A percentile compares a stretch with the other conserved stretches of the same genome.
These are phyloP conservation scores for Centrocercus urophasianus DNA, from an alignment of 2,113 vertebrate species.

Conservation along the genomic window DNA sequence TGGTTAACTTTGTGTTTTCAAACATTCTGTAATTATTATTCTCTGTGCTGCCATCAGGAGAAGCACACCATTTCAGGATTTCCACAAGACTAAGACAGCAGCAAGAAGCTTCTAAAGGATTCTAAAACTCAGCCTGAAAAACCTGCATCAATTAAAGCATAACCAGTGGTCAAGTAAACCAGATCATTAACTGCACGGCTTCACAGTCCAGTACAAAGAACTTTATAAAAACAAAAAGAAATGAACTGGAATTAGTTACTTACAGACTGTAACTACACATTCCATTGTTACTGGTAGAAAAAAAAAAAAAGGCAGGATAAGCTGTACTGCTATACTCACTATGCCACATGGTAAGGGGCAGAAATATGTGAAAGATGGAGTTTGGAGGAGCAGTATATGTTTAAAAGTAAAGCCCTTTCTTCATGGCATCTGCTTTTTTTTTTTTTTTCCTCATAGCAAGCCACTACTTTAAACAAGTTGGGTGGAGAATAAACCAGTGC, in stretches of 20 bases:
- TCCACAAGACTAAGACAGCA: not conserved
- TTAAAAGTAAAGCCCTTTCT: not conserved
- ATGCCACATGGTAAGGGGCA: not conserved
- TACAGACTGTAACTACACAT: not conserved
- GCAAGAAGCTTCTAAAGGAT: not conserved
- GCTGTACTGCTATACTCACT: not conserved
- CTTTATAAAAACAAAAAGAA: not conserved
- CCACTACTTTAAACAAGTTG: not conserved
- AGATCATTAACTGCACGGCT: not conserved
- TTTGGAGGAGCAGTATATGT: not conserved
- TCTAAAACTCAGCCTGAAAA: not conserved
- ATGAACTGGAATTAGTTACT: not conserved
- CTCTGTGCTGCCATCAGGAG: not conserved
- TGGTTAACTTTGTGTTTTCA: not conserved
- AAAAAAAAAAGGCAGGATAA: not conserved
- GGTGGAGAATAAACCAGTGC: fast-evolving
- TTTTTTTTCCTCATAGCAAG: not conserved
- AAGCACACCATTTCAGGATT: not conserved
- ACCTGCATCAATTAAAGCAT: not conserved
- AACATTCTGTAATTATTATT: not conserved
- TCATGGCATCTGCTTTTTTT: not conserved
- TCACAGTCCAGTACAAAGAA: not conserved
- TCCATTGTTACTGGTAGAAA: not conserved
- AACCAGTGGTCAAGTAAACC: not conserved
- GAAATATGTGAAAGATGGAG: not conserved